Conservation (phyloP, 2,888 invertebrate genomes). For the Calliopum simillimum region DNA sequence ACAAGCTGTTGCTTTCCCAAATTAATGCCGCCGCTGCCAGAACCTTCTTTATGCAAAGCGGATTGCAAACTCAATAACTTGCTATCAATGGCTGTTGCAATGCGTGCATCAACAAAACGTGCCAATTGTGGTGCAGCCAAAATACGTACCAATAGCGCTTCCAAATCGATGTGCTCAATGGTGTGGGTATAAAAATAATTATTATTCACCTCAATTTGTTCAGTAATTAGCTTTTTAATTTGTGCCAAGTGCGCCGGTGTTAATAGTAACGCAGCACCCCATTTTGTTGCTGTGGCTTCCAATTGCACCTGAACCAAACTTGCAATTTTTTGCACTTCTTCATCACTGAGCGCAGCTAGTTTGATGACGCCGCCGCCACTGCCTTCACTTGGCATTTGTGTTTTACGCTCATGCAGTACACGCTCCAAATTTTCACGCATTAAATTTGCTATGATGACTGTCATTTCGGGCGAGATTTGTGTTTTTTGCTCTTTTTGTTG, state of each 20-base stretch:
- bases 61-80: slow-evolving; percentile 58
- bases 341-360: slow-evolving; percentile 50
- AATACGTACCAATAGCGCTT: slow-evolving; percentile 63
- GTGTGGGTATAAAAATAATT: slow-evolving; percentile 53
- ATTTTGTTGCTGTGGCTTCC: slow-evolving; percentile 43
- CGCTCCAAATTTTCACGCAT: slow-evolving; percentile 59
- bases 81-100: slow-evolving; percentile 56
- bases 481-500: slow-evolving; percentile 43
- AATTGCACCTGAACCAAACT: slow-evolving; percentile 54
- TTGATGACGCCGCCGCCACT: slow-evolving; percentile 36
- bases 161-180: slow-evolving; percentile 60
- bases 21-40: slow-evolving; percentile 39
- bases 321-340: slow-evolving; percentile 58
- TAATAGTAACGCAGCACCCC: slow-evolving; percentile 50
- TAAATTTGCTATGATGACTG: slow-evolving; percentile 56
- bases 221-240: slow-evolving; percentile 60
- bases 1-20: slow-evolving; percentile 67
- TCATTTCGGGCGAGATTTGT: slow-evolving; percentile 53
- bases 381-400: not conserved
- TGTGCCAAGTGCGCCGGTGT: slow-evolving; percentile 63
- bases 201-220: slow-evolving; percentile 55
- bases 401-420: slow-evolving; percentile 43
- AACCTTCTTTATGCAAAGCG: slow-evolving; percentile 41
- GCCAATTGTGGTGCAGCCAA: slow-evolving; percentile 58
- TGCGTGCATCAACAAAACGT: slow-evolving; percentile 56